Conservation (phyloP, 2,888 invertebrate genomes). For the Xiphydria camelus region DNA sequence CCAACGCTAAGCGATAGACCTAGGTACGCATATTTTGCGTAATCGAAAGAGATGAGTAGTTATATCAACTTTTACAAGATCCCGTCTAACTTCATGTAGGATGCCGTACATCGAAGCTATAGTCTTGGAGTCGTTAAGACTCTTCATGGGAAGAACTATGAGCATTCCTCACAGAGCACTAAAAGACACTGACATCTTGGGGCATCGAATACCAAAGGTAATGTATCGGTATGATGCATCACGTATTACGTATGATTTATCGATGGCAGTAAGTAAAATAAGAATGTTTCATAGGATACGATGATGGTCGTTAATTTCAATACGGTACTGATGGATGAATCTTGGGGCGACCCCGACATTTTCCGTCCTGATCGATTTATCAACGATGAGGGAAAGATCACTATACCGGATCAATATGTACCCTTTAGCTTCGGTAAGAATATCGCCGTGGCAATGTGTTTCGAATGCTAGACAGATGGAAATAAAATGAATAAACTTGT, state of each 20-base stretch:
- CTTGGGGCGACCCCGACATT: conserved; percentile 70
- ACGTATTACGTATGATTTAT: too few relatives aligned
- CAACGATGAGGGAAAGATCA: conserved; percentile 62
- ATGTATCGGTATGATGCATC: too few relatives aligned
- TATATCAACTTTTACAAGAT: background rate
- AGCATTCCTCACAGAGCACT: conserved; percentile 80
- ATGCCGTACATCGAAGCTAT: conserved; percentile 82
- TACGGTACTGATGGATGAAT: conserved; percentile 70
- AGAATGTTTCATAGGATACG: conserved; percentile 62
- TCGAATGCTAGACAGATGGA: background rate
- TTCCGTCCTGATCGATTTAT: conserved; percentile 80
- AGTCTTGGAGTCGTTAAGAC: conserved; percentile 75
- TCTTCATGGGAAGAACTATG: conserved; percentile 79
- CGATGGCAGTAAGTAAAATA: conserved; percentile 4
- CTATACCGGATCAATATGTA: conserved; percentile 70
- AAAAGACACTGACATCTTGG: conserved; percentile 71
- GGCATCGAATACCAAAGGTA: conserved; percentile 78
- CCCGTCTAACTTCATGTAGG: too few relatives aligned
- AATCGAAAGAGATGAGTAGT: background rate
- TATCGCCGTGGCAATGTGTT: background rate
- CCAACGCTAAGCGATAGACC: conserved; percentile 73
- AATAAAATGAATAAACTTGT: background rate
- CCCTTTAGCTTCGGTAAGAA: conserved; percentile 74
- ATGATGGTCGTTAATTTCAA: conserved; percentile 79
- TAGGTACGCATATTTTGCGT: conserved; percentile 63